Percentiles rank a stretch among this genome's conserved stretches.
Conservation (phyloP, 1,140 invertebrate genomes). For the Drosophila ogumai region DNA sequence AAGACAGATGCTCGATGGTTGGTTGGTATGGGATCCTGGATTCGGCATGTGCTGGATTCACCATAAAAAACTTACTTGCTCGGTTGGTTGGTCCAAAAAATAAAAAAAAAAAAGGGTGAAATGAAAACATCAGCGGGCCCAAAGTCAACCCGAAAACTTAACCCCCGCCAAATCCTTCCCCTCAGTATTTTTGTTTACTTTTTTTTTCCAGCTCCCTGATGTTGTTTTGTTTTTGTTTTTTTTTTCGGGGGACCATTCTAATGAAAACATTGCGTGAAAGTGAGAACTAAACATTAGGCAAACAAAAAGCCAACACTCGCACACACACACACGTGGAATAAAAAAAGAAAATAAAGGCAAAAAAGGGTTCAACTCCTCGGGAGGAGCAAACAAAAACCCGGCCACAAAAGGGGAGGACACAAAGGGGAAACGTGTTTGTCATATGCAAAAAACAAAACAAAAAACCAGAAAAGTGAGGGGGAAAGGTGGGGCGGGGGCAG, state of each 20-base stretch:
- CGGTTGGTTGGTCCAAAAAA: constrained; percentile 6
- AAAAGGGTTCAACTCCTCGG: constrained; percentile 72
- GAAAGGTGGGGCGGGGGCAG: background rate
- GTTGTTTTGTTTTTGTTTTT: constrained; percentile 1
- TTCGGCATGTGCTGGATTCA: constrained; percentile 42
- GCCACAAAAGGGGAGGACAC: constrained; percentile 45
- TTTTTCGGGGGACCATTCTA: constrained; percentile 49
- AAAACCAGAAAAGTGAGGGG: background rate
- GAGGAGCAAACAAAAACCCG: constrained; percentile 64
- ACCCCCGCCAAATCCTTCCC: constrained; percentile 1
- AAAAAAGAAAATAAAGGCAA: constrained; percentile 11
- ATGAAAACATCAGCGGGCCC: constrained; percentile 73
- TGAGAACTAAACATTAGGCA: constrained; percentile 80
- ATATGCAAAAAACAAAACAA: constrained; percentile 42
- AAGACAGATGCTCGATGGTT: constrained; percentile 30
- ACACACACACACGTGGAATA: constrained; percentile 12
- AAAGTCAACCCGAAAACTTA: constrained; percentile 56
- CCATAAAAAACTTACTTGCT: constrained; percentile 31
- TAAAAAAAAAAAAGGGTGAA: constrained; percentile 29
- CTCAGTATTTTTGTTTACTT: constrained; percentile 33
- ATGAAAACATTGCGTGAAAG: constrained; percentile 82
- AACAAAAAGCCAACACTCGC: constrained; percentile 62
- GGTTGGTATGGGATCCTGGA: constrained; percentile 11
- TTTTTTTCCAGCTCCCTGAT: constrained; percentile 16
- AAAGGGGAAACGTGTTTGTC: constrained; percentile 42